Evolutionary conservation across 2,797 vertebrate genomes (phyloP).

Genomic region (Muscicapa comitata): DNA sequence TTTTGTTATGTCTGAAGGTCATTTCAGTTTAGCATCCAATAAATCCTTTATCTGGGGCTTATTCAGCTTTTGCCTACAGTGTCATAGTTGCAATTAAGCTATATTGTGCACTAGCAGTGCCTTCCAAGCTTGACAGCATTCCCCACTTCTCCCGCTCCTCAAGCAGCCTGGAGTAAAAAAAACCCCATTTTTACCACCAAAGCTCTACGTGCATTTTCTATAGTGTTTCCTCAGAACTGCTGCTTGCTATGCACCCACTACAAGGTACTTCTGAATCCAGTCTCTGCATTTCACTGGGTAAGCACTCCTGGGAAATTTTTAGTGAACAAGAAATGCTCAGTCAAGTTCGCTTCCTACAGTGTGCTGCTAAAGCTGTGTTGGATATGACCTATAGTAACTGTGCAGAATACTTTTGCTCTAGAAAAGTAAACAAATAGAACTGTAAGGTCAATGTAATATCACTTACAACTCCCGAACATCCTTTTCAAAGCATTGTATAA

Average conservation of each 20-base stretch:
- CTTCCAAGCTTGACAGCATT: not conserved
- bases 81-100: not conserved
- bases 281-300: not conserved
- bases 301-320: not conserved
- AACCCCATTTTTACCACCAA: not conserved
- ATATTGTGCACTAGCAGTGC: not conserved
- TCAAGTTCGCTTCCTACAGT: not conserved
- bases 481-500: conserved; percentile 21
- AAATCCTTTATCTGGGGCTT: conserved; percentile 11
- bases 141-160: not conserved
- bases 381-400: not conserved
- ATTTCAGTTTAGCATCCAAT: conserved; percentile 8
- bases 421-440: conserved; percentile 51
- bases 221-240: not conserved
- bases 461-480: conserved; percentile 6
- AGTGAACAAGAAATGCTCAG: not conserved
- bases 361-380: not conserved
- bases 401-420: not conserved
- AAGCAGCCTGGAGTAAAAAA: not conserved
- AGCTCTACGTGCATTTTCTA: not conserved
- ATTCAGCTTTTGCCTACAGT: not conserved
- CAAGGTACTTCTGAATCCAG: not conserved
- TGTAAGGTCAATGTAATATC: not conserved
- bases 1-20: conserved; percentile 12
- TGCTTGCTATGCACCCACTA: not conserved